These are phyloP conservation scores for Aradophagus sp. DNA, from an alignment of 1,140 invertebrate genomes.

Conservation along the genomic window DNA sequence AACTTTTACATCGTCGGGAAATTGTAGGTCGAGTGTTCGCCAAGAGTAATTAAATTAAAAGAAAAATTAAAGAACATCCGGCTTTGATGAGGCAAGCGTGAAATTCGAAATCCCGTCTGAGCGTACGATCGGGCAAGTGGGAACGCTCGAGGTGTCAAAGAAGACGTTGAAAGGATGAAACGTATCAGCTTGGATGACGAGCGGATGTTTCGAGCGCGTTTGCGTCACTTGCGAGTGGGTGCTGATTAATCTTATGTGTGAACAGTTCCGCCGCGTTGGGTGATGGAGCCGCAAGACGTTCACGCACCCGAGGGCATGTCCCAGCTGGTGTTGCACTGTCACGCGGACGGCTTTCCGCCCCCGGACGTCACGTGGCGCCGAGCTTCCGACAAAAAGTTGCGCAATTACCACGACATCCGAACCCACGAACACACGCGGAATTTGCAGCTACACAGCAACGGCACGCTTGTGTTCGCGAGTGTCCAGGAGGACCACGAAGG, in stretches of 20 bases:
- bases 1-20: too few species aligned
- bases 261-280: slow-evolving; percentile 92
- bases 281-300: slow-evolving; percentile 89
- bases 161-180: slow-evolving; percentile 13
- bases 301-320: slow-evolving; percentile 89
- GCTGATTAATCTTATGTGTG: slow-evolving; percentile 14
- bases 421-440: slow-evolving; percentile 71
- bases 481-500: slow-evolving; percentile 90
- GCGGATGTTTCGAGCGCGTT: slow-evolving; percentile 38
- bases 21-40: too few species aligned
- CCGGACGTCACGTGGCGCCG: slow-evolving; percentile 92
- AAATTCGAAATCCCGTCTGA: too few species aligned
- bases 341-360: slow-evolving; percentile 92
- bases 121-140: too few species aligned
- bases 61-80: too few species aligned
- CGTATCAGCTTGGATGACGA: slow-evolving; percentile 21
- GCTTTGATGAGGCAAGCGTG: too few species aligned
- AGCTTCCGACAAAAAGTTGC: slow-evolving; percentile 85
- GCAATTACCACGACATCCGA: slow-evolving; percentile 88
- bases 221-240: background rate
- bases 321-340: slow-evolving; percentile 87
- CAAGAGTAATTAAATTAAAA: too few species aligned
- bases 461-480: slow-evolving; percentile 85
- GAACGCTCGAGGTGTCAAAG: slow-evolving; percentile 18
- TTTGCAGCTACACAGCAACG: slow-evolving; percentile 85